A percentile compares a stretch with the other conserved stretches of the same genome.
These are phyloP conservation scores for Calliphora vomitoria DNA, from an alignment of 2,888 invertebrate species.

Conservation along the genomic window DNA sequence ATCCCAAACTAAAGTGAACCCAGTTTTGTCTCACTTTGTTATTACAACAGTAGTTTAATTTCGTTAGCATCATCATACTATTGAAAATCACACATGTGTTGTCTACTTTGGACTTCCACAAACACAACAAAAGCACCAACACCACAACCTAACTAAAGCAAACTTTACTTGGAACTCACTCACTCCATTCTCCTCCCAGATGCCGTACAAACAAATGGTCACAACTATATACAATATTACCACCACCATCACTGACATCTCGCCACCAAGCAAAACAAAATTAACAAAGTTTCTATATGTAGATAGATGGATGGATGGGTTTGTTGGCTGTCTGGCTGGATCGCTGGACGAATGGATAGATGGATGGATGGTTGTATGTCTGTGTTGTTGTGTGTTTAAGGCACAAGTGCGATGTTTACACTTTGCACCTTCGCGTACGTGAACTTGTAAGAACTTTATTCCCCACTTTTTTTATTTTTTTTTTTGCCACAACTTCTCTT, in stretches of 20 bases:
- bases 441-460: conserved; percentile 67
- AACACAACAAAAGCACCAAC: conserved; percentile 1
- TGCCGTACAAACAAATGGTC: conserved; percentile 27
- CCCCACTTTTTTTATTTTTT: conserved; percentile 7
- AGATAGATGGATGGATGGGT: conserved; percentile 23
- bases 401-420: conserved; percentile 73
- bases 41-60: conserved; percentile 33
- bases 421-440: conserved; percentile 73
- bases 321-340: conserved; percentile 33
- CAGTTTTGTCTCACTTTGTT: background rate
- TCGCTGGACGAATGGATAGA: conserved; percentile 7
- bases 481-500: conserved; percentile 4
- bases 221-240: conserved; percentile 22
- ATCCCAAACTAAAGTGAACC: conserved; percentile 10
- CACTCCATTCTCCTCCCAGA: conserved; percentile 14
- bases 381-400: conserved; percentile 51
- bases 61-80: conserved; percentile 38
- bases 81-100: conserved; percentile 59
- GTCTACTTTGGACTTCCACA: conserved; percentile 18
- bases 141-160: conserved; percentile 17
- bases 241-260: conserved; percentile 12
- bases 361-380: conserved; percentile 42
- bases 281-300: conserved; percentile 36
- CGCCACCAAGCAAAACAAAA: conserved; percentile 31
- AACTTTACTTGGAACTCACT: conserved; percentile 12